Percentiles rank a stretch among this genome's conserved stretches.
Conservation (phyloP, 2,888 invertebrate genomes). For the Ophioninae sp. region DNA sequence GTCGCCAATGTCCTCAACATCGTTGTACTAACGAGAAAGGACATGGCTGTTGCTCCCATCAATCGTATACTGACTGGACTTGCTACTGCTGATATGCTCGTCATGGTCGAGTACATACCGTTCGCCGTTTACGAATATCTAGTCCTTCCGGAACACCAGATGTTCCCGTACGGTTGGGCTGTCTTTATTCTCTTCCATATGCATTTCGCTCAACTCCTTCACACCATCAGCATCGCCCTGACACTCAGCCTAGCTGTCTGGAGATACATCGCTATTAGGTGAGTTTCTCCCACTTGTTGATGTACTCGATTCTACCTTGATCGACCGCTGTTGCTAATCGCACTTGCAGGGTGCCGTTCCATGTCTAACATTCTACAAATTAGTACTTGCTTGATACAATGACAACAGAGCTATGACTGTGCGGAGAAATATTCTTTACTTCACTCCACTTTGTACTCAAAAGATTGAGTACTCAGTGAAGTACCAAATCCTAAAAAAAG, state of each 20-base stretch:
- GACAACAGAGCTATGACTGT: too few species aligned
- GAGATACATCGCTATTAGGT: conserved; percentile 93
- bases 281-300: conserved; percentile 2
- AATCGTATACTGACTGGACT: conserved; percentile 92
- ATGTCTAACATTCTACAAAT: too few species aligned
- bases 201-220: conserved; percentile 90
- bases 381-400: too few species aligned
- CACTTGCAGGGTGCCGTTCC: too few species aligned
- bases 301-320: neutral
- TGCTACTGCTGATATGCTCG: conserved; percentile 94
- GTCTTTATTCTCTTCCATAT: conserved; percentile 90
- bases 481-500: too few species aligned
- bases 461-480: too few species aligned
- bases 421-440: too few species aligned
- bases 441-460: too few species aligned
- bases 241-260: conserved; percentile 92
- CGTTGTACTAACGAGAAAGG: conserved; percentile 91
- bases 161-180: conserved; percentile 88
- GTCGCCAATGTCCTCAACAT: conserved; percentile 94
- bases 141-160: conserved; percentile 84
- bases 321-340: too few species aligned
- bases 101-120: conserved; percentile 93
- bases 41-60: conserved; percentile 91
- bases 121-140: conserved; percentile 87
- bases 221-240: conserved; percentile 92